Evolutionary conservation across 1,140 invertebrate genomes (phyloP), one percentile per base, ranked within the genome.

Genomic region (Copidosoma floridanum): DNA sequence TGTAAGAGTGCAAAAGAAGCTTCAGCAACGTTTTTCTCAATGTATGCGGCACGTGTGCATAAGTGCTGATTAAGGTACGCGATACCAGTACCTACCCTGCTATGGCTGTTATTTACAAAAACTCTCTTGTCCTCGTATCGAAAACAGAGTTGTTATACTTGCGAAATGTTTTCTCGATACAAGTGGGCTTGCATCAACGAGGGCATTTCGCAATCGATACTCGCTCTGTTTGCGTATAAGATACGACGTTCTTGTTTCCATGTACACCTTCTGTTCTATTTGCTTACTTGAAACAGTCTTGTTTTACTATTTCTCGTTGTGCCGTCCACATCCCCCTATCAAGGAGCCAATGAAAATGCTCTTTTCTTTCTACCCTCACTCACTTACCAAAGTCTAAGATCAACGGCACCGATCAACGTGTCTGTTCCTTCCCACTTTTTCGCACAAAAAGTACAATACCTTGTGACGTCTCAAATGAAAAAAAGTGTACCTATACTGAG

Each of bases 401-500:
- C 21, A 63, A 63, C 35, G 63, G 61, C 65, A 63, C 41, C 62
- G 63, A 58, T 20, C 59, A 67, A 48, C 46, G 63, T 67, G 35
- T 47, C 53, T 24, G 14, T 14, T 26, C 29, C 40, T 29, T 7
- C n/a, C 12, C 27, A 18, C 40, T 37, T 37, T 12, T 40, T 46
- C 26, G 23, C 20, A 38, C n/a, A 26, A 21, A 37, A n/a, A n/a
- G n/a, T 26, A 26, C 10, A 40, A 3, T 52, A n/a, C 11, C 0
- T 18, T 20, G 18, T 11, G 5, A 18, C 18, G n/a, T n/a, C n/a
- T n/a, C n/a, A n/a, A n/a, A n/a, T n/a, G n/a, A n/a, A n/a, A n/a
- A n/a, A n/a, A n/a, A n/a, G n/a, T n/a, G n/a, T n/a, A n/a, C n/a
- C n/a, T n/a, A n/a, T 20, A 50, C 16, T 38, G 0, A 44, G 21